phyloP scores from a whole-genome alignment of 1,140 invertebrate genomes.

The Chironomus tepperi region DNA sequence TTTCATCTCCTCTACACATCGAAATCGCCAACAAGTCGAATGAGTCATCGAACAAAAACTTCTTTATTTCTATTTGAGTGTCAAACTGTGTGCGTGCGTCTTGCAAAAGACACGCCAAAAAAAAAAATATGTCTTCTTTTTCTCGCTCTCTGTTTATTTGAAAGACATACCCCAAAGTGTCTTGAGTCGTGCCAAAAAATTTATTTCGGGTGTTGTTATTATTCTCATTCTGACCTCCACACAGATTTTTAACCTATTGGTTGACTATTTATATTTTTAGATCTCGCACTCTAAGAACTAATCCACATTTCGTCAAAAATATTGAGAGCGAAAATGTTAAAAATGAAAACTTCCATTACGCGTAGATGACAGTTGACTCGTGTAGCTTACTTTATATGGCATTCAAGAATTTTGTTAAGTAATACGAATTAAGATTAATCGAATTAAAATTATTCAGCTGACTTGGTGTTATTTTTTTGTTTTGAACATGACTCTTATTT shows the following conservation, averaged over 20 bases:
- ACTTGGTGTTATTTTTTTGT: too few relatives aligned
- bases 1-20: not conserved
- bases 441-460: too few relatives aligned
- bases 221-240: conserved; percentile 16
- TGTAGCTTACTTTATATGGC: too few relatives aligned
- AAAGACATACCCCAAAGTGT: not conserved
- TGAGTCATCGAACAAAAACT: not conserved
- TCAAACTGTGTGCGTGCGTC: conserved; percentile 3
- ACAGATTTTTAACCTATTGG: conserved; percentile 18
- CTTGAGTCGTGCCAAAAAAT: conserved; percentile 1
- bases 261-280: conserved; percentile 20
- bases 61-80: not conserved
- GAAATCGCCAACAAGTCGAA: not conserved
- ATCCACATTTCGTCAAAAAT: not conserved
- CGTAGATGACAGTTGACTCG: not conserved
- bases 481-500: too few relatives aligned
- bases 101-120: not conserved
- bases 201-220: not conserved
- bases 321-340: too few relatives aligned
- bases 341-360: not conserved
- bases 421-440: too few relatives aligned
- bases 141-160: not conserved
- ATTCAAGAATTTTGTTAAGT: too few relatives aligned
- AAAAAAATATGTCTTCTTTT: not conserved
- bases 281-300: not conserved